Evolutionary conservation across 2,113 vertebrate genomes (phyloP), one percentile per base, ranked within the genome.

Genomic region (Geococcyx californianus): DNA sequence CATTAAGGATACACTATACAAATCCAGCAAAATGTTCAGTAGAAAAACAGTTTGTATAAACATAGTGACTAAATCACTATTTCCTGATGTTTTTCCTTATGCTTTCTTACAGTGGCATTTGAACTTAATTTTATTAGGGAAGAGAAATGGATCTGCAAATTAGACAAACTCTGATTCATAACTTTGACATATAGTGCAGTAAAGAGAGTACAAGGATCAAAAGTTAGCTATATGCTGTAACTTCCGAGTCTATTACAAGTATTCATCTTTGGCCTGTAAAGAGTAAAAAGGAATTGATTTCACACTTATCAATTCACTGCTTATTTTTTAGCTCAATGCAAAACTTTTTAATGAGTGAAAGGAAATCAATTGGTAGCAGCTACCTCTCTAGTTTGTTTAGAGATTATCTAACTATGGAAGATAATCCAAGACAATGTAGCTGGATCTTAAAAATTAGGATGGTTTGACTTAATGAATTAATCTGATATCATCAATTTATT

Each of bases 351-450:
- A 91, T 77, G 76, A 98, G 85, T 98, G 97, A 98, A 96, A 93
- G 96, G n/a, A 97, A 98, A 98, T 98, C 97, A 97, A 97, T 98
- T 95, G 49, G 59, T 96, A 98, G 94, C 76, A 31, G 92, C 92
- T 75, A 54, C 54, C 72, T 94, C 92, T 91, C 67, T 80, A 47
- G 75, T 74, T 67, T 94, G 26, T 64, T 89, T 75, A 80, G 86
- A 95, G 44, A 95, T 95, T 96, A 94, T 54, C 80, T 80, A 58
- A 64, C 62, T 49, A 34, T 66, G 34, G 60, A 78, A 83, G n/a
- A 19, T 88, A 95, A 85, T 73, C 56, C 68, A 80, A 64, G 66
- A 90, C 95, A 75, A 76, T 72, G 68, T 47, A 94, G 9, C 54
- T 92, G 28, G 15, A 64, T 44, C 19, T 90, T 87, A 79, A 87